Base-by-base conservation (phyloP, 2,888 invertebrate species). In the Lottia scabra region DNA sequence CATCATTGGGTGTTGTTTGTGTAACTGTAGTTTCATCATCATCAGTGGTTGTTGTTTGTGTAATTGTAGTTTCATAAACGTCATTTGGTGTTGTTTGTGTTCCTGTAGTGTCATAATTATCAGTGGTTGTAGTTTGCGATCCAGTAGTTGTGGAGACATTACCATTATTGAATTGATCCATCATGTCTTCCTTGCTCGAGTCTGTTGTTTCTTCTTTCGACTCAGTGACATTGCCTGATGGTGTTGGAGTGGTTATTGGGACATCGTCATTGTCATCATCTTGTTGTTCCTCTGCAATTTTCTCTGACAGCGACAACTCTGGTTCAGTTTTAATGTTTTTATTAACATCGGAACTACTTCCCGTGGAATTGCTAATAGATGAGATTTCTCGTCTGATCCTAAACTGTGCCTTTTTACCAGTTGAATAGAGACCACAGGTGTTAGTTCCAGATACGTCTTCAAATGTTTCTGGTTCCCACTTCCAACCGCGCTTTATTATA, bases 391-490 rank as follows among this genome's bases (percentile, higher is more conserved):
- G 70, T 23, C 45, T 63, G 63, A 23, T 43, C 4, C 38, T 30
- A 38, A 44, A 48, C 44, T n/a, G 19, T 3, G 12, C 19, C 3
- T 27, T 27, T 68, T 38, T 23, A 19, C 38, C 45, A 23, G 23
- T 23, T 23, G 66, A 66, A 62, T 65, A n/a, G 19, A 68, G 23
- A 12, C 72, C 72, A 48, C 72, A 72, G 15, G 64, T 63, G 3
- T 63, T n/a, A 8, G 38, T 38, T 1, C 5, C 8, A 2, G 26
- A 48, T 16, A 45, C 45, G 19, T 65, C 30, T 15, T 64, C 30
- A 27, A 71, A 71, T 19, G 72, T 64, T 15, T 19, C 63, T 19
- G 30, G 43, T 46, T 72, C 56, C 72, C 72, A 72, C 12, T 43
- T 27, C 72, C 72, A 72, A 13, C 64, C 68, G 15, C 72, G 23